These are phyloP conservation scores for Melanogrammus aeglefinus DNA, from an alignment of 2,797 vertebrate genomes.

Conservation along the genomic window DNA sequence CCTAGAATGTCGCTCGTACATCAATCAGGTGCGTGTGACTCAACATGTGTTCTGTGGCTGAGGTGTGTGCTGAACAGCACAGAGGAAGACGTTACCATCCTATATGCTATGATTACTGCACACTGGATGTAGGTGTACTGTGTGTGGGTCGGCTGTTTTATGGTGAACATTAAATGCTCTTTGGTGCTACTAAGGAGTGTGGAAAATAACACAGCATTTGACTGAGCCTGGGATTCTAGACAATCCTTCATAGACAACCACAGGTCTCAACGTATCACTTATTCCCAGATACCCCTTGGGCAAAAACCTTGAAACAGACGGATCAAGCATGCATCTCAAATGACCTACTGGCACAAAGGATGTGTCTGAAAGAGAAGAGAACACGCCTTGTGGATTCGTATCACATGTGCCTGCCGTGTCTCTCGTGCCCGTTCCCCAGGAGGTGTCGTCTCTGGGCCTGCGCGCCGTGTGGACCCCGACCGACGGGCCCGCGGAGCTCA, in stretches of 20 bases:
- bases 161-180: background rate
- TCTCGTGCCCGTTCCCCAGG: conserved; percentile 63
- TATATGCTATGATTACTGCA: background rate
- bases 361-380: too few relatives aligned
- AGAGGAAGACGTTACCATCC: background rate
- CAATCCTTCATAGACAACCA: background rate
- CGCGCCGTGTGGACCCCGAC: conserved; percentile 78
- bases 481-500: conserved; percentile 67
- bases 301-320: background rate
- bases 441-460: conserved; percentile 85
- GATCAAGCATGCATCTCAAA: background rate
- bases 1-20: conserved; percentile 86
- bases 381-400: too few relatives aligned
- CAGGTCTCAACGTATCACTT: background rate
- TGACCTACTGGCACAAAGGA: background rate
- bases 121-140: background rate
- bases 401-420: too few relatives aligned
- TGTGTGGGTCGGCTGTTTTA: background rate
- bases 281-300: too few relatives aligned
- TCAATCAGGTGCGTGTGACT: conserved; percentile 79
- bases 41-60: background rate
- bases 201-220: background rate
- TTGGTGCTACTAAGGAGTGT: background rate
- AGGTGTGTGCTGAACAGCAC: background rate
- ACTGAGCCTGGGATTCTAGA: background rate